Evolutionary conservation across 2,113 vertebrate genomes (phyloP), one percentile per base, ranked within the genome.

Genomic region (Stegostoma tigrinum): DNA sequence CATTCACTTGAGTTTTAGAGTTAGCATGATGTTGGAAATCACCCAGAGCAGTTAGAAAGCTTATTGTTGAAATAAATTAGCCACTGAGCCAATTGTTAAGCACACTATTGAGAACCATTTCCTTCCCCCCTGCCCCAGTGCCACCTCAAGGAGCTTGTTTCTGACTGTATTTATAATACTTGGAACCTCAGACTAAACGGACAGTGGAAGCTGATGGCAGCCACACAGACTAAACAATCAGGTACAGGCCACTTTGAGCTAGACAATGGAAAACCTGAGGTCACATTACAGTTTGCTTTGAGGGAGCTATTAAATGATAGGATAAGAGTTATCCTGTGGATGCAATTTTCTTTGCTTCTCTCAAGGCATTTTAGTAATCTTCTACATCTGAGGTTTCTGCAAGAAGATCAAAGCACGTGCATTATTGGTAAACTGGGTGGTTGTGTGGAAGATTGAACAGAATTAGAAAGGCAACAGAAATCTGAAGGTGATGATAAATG

Each of bases 391-490:
- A 95, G 42, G 24, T 52, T 48, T 72, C 45, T 52, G 61, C 45
- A 27, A 24, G 38, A 70, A 94, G 93, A 52, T 95, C 38, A 72
- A 72, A 48, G 67, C n/a, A 68, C 23, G 0, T 2, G n/a, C 23
- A 94, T 45, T 17, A 52, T 52, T 72, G 42, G 67, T 19, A 52
- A 24, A 95, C 52, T 72, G 48, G 14, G 3, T 68, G 14, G 94
- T 10, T 72, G 94, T 72, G 45, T 27, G 34, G 94, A 72, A 95
- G 52, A 95, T 72, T 72, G 61, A 66, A 66, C n/a, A 45, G 68
- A 52, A 95, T 90, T 94, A 94, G 66, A 67, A 70, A 94, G 66
- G 67, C 38, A 67, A 70, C 48, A 70, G 52, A 61, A 61, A 90
- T 30, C 10, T 1, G 2, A 90, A 90, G 27, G 87, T 61, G 14